A percentile compares a stretch with the other conserved stretches of the same genome.
phyloP scores from a whole-genome alignment of 2,113 vertebrate species.

The Chaetura pelagica region DNA sequence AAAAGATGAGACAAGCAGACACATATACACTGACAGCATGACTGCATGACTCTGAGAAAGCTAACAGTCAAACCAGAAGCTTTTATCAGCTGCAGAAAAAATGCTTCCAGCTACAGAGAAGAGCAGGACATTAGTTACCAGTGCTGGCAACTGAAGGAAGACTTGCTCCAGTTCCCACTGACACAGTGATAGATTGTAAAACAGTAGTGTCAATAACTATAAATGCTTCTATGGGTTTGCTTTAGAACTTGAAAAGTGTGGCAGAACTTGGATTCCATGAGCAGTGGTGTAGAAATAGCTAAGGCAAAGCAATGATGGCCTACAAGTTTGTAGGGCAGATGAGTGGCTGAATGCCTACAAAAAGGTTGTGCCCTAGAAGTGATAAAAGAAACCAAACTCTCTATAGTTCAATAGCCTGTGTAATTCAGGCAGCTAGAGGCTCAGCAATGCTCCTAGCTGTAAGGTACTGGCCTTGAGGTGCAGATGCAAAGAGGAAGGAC shows the following conservation, averaged over 20 bases:
- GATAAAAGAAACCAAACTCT: not conserved
- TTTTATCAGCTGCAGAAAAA: not conserved
- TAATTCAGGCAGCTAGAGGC: not conserved
- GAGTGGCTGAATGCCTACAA: not conserved
- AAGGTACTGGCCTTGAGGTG: not conserved
- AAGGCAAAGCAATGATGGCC: not conserved
- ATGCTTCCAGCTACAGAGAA: not conserved
- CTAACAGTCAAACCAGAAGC: not conserved
- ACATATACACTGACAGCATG: not conserved
- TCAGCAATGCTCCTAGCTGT: not conserved
- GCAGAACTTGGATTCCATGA: not conserved
- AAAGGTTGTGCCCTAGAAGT: not conserved
- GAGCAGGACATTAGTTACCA: not conserved
- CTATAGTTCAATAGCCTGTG: not conserved
- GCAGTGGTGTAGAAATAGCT: not conserved
- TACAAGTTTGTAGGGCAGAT: not conserved
- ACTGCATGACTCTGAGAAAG: not conserved
- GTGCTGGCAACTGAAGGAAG: not conserved
- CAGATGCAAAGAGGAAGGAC: not conserved
- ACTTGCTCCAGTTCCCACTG: not conserved
- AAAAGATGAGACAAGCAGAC: not conserved
- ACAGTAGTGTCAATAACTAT: not conserved
- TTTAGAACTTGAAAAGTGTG: not conserved
- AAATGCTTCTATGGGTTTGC: not conserved
- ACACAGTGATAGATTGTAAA: not conserved